These are phyloP conservation scores for Melanostigma gelatinosum DNA, from an alignment of 2,113 vertebrate species.

Conservation along the genomic window DNA sequence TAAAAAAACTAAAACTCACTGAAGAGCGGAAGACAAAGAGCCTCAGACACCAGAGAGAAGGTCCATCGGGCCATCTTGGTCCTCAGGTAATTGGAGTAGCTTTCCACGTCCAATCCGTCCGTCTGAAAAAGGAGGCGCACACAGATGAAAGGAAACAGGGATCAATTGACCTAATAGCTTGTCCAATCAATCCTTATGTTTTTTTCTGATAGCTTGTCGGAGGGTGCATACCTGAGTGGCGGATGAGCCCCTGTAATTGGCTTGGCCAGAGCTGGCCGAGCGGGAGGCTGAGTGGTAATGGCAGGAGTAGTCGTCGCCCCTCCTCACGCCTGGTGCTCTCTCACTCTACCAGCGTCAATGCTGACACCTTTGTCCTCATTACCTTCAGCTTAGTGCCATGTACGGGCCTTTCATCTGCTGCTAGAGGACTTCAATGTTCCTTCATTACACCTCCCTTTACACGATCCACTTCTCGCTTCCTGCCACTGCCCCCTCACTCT, in stretches of 20 bases:
- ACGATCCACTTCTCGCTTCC: slow-evolving; percentile 33
- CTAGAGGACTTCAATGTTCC: slow-evolving; percentile 35
- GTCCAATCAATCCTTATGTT: slow-evolving; percentile 75
- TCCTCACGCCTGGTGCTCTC: slow-evolving; percentile 58
- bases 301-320: slow-evolving; percentile 52
- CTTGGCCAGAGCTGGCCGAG: slow-evolving; percentile 39
- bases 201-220: slow-evolving; percentile 66
- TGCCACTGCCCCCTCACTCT: slow-evolving; percentile 38
- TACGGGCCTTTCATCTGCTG: slow-evolving; percentile 52
- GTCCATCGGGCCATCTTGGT: slow-evolving; percentile 27
- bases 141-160: slow-evolving; percentile 70
- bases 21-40: neutral
- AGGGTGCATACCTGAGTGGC: slow-evolving; percentile 16
- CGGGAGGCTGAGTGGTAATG: slow-evolving; percentile 57
- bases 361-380: slow-evolving; percentile 77
- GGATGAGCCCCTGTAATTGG: slow-evolving; percentile 72
- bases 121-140: slow-evolving; percentile 59
- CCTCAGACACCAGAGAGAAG: neutral
- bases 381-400: slow-evolving; percentile 63
- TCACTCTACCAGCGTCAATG: slow-evolving; percentile 58
- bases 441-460: slow-evolving; percentile 50
- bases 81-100: slow-evolving; percentile 59
- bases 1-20: neutral
- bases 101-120: slow-evolving; percentile 60
- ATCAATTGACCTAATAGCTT: slow-evolving; percentile 78